A percentile compares a stretch with the other conserved stretches of the same genome.
Evolutionary conservation across 2,113 vertebrate species (phyloP).

Genomic region (Corynorhinus townsendii): DNA sequence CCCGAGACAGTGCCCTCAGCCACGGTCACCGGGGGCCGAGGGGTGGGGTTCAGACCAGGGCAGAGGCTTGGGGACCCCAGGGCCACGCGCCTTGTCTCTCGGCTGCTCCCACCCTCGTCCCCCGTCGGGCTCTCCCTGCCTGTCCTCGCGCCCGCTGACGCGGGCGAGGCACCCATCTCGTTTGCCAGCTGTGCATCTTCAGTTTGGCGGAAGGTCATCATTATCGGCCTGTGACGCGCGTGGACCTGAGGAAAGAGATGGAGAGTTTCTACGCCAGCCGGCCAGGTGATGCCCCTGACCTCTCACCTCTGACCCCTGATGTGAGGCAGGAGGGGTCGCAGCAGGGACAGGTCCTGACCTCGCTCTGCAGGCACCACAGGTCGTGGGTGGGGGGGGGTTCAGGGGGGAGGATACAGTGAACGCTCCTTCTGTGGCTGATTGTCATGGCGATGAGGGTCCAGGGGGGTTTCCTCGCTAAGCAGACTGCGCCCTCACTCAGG

Average conservation of each 20-base stretch:
- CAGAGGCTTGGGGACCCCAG: too few relatives aligned
- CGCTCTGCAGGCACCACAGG: background rate
- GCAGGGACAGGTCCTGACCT: accelerated
- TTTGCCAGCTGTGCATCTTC: conserved; percentile 88
- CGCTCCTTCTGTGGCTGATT: background rate
- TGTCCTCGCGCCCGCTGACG: accelerated
- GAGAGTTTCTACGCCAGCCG: conserved; percentile 73
- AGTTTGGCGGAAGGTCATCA: conserved; percentile 80
- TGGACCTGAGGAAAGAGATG: conserved; percentile 83
- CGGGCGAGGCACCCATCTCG: background rate
- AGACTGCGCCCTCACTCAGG: background rate
- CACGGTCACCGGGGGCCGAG: too few relatives aligned
- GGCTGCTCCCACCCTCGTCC: too few relatives aligned
- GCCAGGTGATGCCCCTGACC: conserved; percentile 64
- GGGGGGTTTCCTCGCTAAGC: background rate
- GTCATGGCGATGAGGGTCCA: accelerated
- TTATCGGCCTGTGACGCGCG: conserved; percentile 80
- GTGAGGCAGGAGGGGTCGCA: accelerated
- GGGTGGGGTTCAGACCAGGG: too few relatives aligned
- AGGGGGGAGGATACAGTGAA: background rate
- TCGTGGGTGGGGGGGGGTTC: accelerated
- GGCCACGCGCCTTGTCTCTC: too few relatives aligned
- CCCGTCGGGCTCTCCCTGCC: too few relatives aligned
- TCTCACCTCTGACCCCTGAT: too few relatives aligned
- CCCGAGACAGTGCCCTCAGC: too few relatives aligned